Base-by-base conservation (phyloP, 1,140 invertebrate species). In the Nylanderia fulva region DNA sequence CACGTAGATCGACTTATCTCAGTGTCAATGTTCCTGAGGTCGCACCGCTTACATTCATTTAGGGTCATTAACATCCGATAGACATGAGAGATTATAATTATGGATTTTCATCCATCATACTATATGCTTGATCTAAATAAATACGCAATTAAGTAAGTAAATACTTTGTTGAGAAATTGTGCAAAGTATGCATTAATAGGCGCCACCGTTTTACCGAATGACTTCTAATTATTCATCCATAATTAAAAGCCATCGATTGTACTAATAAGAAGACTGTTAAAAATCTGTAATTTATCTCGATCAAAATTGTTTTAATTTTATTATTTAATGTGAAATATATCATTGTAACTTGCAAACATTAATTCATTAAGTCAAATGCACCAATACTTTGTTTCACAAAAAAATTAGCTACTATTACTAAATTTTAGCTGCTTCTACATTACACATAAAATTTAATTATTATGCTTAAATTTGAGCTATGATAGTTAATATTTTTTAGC, bases 31-130 rank as follows among this genome's bases (percentile, higher is more conserved):
- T 92, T 93, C 90, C 86, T 86, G 82, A 89, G 86, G 85, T 82
- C 87, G 89, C 91, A 93, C 90, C 86, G 93, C 92, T 94, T 93
- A 93, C 92, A 91, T 93, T 94, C 91, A 93, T 94, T n/a, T 93
- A 94, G 86, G 92, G 91, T 94, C 93, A 92, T 94, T 94, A 94
- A 93, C 93, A 93, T 94, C 88, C 90, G 92, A 94, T 93, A 93
- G 84, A 88, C 90, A 91, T 92, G 91, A 85, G 88, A 93, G 90
- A 90, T 91, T 85, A 80, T 79, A 39, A 63, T 39, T 29, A n/a
- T n/a, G n/a, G 54, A 63, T 13, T 52, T 64, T 36, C 21, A 24
- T 18, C 48, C 64, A 63, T 86, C 60, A 52, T 58, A n/a, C n/a
- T n/a, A n/a, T n/a, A 52, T 48, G 68, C 21, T 36, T 76, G 66